Evolutionary conservation across 2,888 invertebrate genomes (phyloP).

Genomic region (Xylota sylvarum): DNA sequence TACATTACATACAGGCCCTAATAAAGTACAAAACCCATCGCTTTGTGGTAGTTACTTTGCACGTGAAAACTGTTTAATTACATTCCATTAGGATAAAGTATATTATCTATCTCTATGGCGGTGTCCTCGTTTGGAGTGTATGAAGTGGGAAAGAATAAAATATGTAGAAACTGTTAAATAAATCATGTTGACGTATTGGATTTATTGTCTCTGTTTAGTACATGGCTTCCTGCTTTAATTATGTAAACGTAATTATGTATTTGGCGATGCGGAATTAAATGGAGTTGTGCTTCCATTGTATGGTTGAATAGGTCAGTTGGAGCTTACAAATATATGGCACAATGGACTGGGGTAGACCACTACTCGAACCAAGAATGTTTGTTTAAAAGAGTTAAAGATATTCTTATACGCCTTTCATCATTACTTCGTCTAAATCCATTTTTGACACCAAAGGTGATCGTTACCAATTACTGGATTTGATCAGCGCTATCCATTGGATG

Average conservation of each 20-base stretch:
- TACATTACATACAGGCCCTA: neutral
- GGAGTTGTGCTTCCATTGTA: neutral
- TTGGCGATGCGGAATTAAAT: neutral
- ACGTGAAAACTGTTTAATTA: conserved; percentile 20
- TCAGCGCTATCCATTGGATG: no score
- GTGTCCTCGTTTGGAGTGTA: conserved; percentile 2
- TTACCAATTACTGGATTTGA: no score
- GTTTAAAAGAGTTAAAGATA: no score
- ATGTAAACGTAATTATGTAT: neutral
- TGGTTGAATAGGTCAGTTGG: neutral
- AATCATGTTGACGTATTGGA: conserved; percentile 26
- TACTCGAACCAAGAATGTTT: no score
- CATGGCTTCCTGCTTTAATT: neutral
- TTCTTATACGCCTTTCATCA: no score
- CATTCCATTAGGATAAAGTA: neutral
- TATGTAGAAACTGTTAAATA: conserved; percentile 11
- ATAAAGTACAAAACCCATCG: neutral
- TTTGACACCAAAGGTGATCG: no score
- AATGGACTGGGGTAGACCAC: no score
- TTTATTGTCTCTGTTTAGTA: conserved; percentile 9
- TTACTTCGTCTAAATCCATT: no score
- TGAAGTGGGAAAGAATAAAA: neutral
- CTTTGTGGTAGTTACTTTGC: neutral
- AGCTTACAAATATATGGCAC: no score
- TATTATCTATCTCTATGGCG: no score